phyloP scores from a whole-genome alignment of 2,888 invertebrate species.

The Agapetus fuscipes region DNA sequence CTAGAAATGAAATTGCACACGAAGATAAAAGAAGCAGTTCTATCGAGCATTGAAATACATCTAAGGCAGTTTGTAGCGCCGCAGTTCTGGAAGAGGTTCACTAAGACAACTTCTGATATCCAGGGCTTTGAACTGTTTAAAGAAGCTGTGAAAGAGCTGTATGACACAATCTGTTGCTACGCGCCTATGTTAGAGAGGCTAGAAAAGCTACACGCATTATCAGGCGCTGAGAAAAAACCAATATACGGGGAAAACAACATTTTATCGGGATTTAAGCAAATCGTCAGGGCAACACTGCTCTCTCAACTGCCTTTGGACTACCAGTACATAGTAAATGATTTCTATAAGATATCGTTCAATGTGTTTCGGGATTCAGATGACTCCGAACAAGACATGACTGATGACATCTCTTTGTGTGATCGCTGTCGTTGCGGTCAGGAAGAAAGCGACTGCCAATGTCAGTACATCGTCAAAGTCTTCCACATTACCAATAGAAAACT shows the following conservation, averaged over 20 bases:
- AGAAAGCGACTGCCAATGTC: conserved; percentile 45
- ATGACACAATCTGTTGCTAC: conserved; percentile 46
- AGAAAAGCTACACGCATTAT: conserved; percentile 40
- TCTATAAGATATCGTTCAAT: conserved; percentile 69
- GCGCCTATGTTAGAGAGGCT: conserved; percentile 45
- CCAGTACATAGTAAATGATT: conserved; percentile 58
- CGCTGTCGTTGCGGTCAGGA: conserved; percentile 72
- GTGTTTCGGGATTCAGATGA: conserved; percentile 44
- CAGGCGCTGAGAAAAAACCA: conserved; percentile 33
- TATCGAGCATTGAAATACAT: conserved; percentile 46
- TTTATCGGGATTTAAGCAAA: conserved; percentile 50
- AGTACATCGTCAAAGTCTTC: conserved; percentile 59
- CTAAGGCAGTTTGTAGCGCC: conserved; percentile 52
- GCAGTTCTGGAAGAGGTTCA: conserved; percentile 57
- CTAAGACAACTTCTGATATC: conserved; percentile 39
- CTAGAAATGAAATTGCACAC: conserved; percentile 33
- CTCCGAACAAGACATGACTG: conserved; percentile 42
- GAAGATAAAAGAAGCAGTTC: conserved; percentile 36
- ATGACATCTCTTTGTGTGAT: conserved; percentile 54
- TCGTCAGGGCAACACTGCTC: conserved; percentile 54
- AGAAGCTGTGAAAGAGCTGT: conserved; percentile 55
- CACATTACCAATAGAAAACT: conserved; percentile 69
- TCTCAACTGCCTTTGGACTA: conserved; percentile 64
- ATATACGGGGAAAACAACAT: conserved; percentile 47
- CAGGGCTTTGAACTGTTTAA: conserved; percentile 57